Base-by-base conservation (phyloP, 2,888 invertebrate species). In the Sphinx pinastri region DNA sequence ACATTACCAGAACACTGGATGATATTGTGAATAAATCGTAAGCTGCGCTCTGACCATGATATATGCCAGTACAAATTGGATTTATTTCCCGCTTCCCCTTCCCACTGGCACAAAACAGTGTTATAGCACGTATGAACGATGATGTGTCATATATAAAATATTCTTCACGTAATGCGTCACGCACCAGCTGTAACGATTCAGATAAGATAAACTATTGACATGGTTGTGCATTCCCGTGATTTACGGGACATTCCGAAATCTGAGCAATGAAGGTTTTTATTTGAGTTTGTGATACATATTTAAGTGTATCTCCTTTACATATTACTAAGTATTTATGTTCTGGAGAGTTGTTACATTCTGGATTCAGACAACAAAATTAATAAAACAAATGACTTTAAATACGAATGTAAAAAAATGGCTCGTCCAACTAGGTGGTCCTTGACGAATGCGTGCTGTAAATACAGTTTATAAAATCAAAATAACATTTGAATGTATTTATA, bases 41-140 rank as follows among this genome's bases (percentile, higher is more conserved):
- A 84, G 80, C 82, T 83, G 80, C 80, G 84, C 81, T 84, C 87
- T 88, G 91, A 88, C 90, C 92, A 90, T 90, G 92, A 93, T 92
- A 88, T 90, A 93, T 87, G 86, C 81, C 87, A 87, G 89, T 88
- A 89, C 90, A 92, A 92, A 93, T 93, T 92, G 91, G 92, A 92
- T 93, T 92, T 92, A 92, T 91, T 88, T 85, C 84, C 81, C 88
- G 88, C 84, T 88, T 87, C 88, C 87, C 87, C 84, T 87, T 86
- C 85, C 84, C 84, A 88, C 88, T 87, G 87, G 87, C 82, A 86
- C 85, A 84, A 84, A 88, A 87, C 86, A 89, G 86, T 89, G 88
- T 90, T 91, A 89, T 89, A 88, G 88, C 88, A 87, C 86, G 89
- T 91, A 89, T 91, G 90, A 91, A 88, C 88, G 89, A 91, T 91